A percentile compares a stretch with the other conserved stretches of the same genome.
These are phyloP conservation scores for Dendroctonus valens DNA, from an alignment of 1,140 invertebrate genomes.

Conservation along the genomic window DNA sequence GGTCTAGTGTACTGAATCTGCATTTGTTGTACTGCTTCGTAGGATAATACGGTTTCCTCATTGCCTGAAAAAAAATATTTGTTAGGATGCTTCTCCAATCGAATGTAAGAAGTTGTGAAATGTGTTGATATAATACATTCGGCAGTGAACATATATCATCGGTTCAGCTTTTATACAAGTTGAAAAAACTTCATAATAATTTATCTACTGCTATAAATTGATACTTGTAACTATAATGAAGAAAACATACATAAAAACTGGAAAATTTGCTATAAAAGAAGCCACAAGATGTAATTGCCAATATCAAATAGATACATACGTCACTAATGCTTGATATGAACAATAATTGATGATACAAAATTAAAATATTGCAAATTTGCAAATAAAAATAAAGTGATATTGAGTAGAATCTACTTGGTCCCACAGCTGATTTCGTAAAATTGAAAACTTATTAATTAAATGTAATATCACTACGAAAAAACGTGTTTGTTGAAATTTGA, in stretches of 20 bases:
- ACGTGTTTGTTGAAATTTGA: neutral
- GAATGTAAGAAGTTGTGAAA: too few species aligned
- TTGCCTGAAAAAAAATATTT: conserved; percentile 60
- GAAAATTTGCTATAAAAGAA: conserved; percentile 29
- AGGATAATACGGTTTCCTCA: conserved; percentile 91
- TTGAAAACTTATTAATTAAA: neutral
- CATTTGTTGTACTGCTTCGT: conserved; percentile 93
- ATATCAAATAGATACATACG: conserved; percentile 14
- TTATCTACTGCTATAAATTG: too few species aligned
- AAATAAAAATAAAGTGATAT: conserved; percentile 38
- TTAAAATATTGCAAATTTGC: conserved; percentile 42
- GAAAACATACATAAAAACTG: conserved; percentile 9
- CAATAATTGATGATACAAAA: conserved; percentile 13
- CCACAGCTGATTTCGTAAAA: conserved; percentile 1
- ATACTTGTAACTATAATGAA: too few species aligned
- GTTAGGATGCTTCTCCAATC: too few species aligned
- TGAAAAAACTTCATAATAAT: neutral
- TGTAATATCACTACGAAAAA: neutral
- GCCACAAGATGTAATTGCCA: conserved; percentile 19
- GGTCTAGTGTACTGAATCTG: conserved; percentile 86
- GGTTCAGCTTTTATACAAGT: too few species aligned
- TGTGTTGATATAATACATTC: too few species aligned
- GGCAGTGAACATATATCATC: too few species aligned
- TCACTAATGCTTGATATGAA: conserved; percentile 5
- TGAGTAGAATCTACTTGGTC: conserved; percentile 4